Evolutionary conservation across 2,888 invertebrate genomes (phyloP).

Genomic region (Oeneis ivallda): DNA sequence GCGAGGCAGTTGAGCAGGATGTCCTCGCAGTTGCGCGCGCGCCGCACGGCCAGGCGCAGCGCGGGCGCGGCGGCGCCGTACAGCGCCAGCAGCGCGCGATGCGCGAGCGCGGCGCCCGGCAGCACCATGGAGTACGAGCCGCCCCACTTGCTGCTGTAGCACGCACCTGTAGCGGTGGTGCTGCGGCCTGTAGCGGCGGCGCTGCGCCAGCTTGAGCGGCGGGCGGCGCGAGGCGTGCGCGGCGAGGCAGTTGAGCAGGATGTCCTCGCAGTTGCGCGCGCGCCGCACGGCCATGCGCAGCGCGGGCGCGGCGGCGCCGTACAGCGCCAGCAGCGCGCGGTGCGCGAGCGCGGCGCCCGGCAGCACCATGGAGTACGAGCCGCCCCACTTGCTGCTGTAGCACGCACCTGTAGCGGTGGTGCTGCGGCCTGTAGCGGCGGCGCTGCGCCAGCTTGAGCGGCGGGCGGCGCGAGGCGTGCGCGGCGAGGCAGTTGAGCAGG

Average conservation of each 20-base stretch:
- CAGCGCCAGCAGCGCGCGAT: too few relatives aligned
- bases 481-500: constrained; percentile 72
- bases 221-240: constrained; percentile 1
- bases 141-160: not conserved
- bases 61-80: too few relatives aligned
- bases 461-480: constrained; percentile 1
- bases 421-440: too few relatives aligned
- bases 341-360: too few relatives aligned
- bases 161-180: constrained; percentile 47
- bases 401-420: constrained; percentile 48
- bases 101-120: too few relatives aligned
- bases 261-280: constrained; percentile 97
- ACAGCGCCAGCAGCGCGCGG: constrained; percentile 71
- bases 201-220: not conserved
- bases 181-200: too few relatives aligned
- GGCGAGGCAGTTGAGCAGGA: constrained; percentile 79
- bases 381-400: not conserved
- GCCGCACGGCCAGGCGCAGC: constrained; percentile 47
- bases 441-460: not conserved
- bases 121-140: too few relatives aligned
- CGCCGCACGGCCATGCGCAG: constrained; percentile 61
- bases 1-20: too few relatives aligned
- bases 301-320: too few relatives aligned
- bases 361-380: not conserved
- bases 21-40: too few relatives aligned